Conservation (phyloP, 2,113 vertebrate species). For the Lota lota region DNA sequence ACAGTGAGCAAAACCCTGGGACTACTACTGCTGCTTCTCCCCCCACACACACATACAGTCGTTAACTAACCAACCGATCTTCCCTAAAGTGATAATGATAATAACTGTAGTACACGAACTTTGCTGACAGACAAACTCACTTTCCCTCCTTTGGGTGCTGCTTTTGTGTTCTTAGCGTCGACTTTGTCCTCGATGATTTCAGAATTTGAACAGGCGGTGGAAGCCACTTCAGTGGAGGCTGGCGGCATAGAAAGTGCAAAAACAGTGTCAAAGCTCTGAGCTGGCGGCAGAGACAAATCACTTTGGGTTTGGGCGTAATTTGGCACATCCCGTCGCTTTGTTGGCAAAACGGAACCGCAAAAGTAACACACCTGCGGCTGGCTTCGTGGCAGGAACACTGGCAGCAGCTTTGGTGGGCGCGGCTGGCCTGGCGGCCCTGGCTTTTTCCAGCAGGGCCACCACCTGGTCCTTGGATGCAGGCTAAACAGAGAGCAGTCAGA, state of each 20-base stretch:
- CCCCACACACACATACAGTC: too few species aligned
- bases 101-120: background rate
- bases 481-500: constrained; percentile 49
- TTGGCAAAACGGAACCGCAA: too few species aligned
- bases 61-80: too few species aligned
- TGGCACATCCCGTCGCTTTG: too few species aligned
- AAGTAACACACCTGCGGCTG: background rate
- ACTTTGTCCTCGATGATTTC: constrained; percentile 74
- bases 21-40: too few species aligned
- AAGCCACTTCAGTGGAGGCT: too few species aligned
- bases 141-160: constrained; percentile 74
- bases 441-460: constrained; percentile 84
- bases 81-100: too few species aligned
- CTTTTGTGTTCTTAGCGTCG: constrained; percentile 80
- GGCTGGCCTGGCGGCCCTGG: constrained; percentile 83
- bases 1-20: background rate
- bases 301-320: too few species aligned
- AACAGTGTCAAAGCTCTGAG: too few species aligned
- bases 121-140: constrained; percentile 47
- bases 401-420: constrained; percentile 74
- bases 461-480: constrained; percentile 89
- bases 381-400: background rate
- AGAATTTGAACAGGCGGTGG: constrained; percentile 36
- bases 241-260: too few species aligned
- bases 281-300: too few species aligned